Conservation (phyloP, 92 coral and sea anemone genomes). For the Muricea muricata region DNA sequence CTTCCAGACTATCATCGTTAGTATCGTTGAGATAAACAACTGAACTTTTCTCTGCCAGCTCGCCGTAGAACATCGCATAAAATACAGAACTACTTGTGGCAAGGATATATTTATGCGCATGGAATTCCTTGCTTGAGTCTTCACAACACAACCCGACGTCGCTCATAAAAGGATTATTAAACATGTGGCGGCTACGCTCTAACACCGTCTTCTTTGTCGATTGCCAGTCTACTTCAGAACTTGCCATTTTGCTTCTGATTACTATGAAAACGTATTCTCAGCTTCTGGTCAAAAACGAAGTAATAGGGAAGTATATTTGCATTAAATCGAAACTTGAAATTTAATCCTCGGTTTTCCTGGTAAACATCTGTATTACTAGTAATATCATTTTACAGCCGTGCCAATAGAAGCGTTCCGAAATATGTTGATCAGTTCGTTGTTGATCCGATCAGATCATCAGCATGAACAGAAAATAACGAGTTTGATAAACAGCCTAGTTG, state of each 20-base stretch:
- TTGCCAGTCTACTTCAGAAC: constrained; percentile 40
- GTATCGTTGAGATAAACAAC: constrained; percentile 68
- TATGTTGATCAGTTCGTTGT: too few species aligned
- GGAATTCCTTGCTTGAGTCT: constrained; percentile 12
- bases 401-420: too few species aligned
- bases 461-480: too few species aligned
- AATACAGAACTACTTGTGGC: constrained; percentile 75
- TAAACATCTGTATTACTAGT: too few species aligned
- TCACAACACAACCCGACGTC: constrained; percentile 22
- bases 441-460: too few species aligned
- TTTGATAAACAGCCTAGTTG: too few species aligned
- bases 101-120: constrained; percentile 75
- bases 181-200: constrained; percentile 52
- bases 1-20: constrained; percentile 69
- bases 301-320: neutral
- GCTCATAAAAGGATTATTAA: constrained; percentile 19
- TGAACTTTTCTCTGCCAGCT: constrained; percentile 57
- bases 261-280: neutral
- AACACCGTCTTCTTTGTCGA: constrained; percentile 56
- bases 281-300: too few species aligned
- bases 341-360: neutral
- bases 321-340: neutral
- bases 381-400: too few species aligned
- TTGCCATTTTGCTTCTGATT: neutral
- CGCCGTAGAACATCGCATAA: constrained; percentile 71